phyloP scores from a whole-genome alignment of 2,113 vertebrate genomes.

The Porphyrio hochstetteri region DNA sequence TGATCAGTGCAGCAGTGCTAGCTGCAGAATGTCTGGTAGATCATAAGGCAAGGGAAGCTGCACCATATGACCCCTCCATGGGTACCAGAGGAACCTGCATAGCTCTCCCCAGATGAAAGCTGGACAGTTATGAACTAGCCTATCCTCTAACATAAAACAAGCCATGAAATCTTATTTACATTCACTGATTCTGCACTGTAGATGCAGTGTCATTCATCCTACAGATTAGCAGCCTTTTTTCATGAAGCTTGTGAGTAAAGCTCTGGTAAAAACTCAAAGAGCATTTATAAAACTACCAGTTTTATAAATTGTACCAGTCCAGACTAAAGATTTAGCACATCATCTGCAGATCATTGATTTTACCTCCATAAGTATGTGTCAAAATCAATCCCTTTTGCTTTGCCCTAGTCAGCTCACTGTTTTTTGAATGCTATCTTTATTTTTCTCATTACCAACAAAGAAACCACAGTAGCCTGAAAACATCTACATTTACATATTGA shows the following conservation, averaged over 20 bases:
- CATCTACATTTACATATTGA: neutral
- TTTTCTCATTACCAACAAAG: neutral
- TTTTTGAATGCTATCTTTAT: neutral
- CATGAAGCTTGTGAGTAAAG: neutral
- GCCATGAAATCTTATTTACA: neutral
- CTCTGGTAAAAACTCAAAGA: neutral
- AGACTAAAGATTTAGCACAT: neutral
- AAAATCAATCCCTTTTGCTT: neutral
- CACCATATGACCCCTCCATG: accelerated
- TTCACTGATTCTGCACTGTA: neutral
- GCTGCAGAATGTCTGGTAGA: neutral
- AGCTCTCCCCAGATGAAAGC: neutral
- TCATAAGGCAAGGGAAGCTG: neutral
- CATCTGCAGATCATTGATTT: neutral
- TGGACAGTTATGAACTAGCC: neutral
- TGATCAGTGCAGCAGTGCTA: neutral
- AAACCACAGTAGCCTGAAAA: neutral
- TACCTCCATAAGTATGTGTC: neutral
- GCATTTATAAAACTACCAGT: neutral
- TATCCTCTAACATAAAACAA: neutral
- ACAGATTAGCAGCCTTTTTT: neutral
- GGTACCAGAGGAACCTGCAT: neutral
- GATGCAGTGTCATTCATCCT: neutral
- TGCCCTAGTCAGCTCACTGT: neutral
- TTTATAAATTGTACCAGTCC: neutral